Evolutionary conservation across 2,888 invertebrate species (phyloP).

Genomic region (Chelonus formosanus): DNA sequence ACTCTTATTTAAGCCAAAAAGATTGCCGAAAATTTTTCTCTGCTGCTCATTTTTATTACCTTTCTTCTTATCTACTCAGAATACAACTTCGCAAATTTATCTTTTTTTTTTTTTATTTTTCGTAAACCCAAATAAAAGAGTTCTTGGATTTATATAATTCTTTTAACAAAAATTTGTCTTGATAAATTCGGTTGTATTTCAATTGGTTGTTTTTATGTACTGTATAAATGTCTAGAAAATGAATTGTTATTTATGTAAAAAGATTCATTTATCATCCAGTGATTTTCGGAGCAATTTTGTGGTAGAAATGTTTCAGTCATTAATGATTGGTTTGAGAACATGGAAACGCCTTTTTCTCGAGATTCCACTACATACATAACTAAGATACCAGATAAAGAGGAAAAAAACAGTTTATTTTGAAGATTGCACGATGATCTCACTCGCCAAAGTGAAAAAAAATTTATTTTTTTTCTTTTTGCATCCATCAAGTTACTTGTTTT

Average conservation of each 20-base stretch:
- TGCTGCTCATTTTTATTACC: no score
- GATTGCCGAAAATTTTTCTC: neutral
- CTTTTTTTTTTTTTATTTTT: no score
- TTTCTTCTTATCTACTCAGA: no score
- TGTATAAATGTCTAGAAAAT: no score
- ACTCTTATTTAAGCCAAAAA: neutral
- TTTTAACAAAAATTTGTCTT: neutral
- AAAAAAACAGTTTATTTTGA: slow-evolving; percentile 32
- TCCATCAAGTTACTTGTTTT: neutral
- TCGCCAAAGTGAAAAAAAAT: slow-evolving; percentile 29
- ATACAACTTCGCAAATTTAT: no score
- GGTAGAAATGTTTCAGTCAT: slow-evolving; percentile 2
- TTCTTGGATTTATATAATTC: neutral
- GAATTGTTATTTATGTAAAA: neutral
- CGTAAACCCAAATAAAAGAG: no score
- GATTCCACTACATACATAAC: neutral
- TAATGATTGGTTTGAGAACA: slow-evolving; percentile 5
- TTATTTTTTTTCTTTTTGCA: slow-evolving; percentile 20
- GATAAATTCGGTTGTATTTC: no score
- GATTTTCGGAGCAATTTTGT: neutral
- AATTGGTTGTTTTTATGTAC: no score
- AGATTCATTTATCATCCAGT: neutral
- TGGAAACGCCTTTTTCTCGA: slow-evolving; percentile 10
- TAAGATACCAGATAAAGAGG: neutral
- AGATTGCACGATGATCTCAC: slow-evolving; percentile 33